These are phyloP conservation scores for Murina feae DNA, from an alignment of 2,113 vertebrate species.

Conservation along the genomic window DNA sequence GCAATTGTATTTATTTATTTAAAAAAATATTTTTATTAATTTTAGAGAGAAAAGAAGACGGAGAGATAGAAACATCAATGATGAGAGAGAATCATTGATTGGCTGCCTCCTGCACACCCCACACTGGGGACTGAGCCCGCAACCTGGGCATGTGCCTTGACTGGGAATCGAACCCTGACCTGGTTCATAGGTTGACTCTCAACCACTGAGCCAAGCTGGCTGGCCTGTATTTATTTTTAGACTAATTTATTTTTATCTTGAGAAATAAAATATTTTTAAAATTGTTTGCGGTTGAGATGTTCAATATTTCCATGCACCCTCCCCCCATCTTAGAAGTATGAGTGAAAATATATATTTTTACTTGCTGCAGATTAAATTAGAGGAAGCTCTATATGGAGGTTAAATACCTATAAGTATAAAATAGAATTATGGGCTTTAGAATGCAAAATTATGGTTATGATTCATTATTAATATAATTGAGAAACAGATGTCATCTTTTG, in stretches of 20 bases:
- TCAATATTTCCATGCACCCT: not conserved
- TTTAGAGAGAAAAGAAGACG: no score
- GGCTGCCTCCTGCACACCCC: no score
- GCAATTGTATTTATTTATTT: not conserved
- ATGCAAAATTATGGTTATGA: slow-evolving; percentile 4
- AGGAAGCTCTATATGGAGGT: not conserved
- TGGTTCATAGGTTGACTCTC: no score
- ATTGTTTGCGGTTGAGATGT: not conserved
- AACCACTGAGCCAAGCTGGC: no score
- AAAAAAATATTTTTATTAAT: no score
- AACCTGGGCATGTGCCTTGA: no score
- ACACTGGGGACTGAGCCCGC: no score
- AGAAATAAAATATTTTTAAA: not conserved
- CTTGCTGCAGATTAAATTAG: not conserved
- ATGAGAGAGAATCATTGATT: no score
- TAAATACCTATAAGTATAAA: slow-evolving; percentile 3
- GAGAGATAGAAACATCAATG: no score
- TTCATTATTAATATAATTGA: not conserved
- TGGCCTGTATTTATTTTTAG: not conserved
- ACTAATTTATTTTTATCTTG: not conserved
- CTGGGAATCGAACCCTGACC: no score
- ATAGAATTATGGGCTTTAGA: not conserved
- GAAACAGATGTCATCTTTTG: not conserved
- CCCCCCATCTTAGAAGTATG: not conserved
- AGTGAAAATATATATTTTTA: not conserved